Conservation (phyloP, 2,113 vertebrate species). For the Phyllostomus hastatus region DNA sequence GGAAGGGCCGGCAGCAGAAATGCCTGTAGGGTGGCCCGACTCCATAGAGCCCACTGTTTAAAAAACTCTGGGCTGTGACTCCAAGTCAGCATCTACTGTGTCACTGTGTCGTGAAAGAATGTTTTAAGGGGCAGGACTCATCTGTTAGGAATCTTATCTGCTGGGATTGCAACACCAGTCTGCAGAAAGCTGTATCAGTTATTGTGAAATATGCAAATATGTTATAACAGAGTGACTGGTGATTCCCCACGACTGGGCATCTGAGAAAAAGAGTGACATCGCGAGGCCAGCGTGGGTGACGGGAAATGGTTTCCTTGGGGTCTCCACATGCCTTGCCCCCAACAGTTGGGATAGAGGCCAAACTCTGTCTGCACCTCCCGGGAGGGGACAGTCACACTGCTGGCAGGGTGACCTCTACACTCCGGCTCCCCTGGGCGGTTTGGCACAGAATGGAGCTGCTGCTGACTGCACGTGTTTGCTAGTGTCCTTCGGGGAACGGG, state of each 20-base stretch:
- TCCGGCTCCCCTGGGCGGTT: accelerated
- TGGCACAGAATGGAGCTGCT: not conserved
- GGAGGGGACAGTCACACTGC: not conserved
- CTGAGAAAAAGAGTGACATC: not conserved
- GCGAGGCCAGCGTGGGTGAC: not conserved
- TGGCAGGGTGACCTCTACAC: not conserved
- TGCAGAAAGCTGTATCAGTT: not conserved
- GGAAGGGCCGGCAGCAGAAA: not conserved
- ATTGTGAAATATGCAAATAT: not conserved
- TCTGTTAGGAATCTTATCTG: not conserved
- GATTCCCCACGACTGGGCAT: not conserved
- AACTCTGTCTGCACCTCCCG: not conserved
- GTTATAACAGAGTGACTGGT: not conserved
- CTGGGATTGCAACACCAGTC: not conserved
- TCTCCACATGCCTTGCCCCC: not conserved
- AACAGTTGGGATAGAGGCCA: not conserved
- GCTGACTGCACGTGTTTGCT: not conserved
- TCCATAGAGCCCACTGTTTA: not conserved
- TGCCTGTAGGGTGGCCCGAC: not conserved
- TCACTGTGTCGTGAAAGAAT: not conserved
- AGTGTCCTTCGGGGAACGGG: not conserved
- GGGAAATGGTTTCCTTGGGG: not conserved
- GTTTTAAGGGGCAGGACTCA: not conserved
- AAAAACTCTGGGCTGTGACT: not conserved
- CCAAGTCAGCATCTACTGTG: not conserved